A percentile compares a stretch with the other conserved stretches of the same genome.
phyloP scores from a whole-genome alignment of 2,797 vertebrate genomes.

The Helicolenus hilgendorfi region DNA sequence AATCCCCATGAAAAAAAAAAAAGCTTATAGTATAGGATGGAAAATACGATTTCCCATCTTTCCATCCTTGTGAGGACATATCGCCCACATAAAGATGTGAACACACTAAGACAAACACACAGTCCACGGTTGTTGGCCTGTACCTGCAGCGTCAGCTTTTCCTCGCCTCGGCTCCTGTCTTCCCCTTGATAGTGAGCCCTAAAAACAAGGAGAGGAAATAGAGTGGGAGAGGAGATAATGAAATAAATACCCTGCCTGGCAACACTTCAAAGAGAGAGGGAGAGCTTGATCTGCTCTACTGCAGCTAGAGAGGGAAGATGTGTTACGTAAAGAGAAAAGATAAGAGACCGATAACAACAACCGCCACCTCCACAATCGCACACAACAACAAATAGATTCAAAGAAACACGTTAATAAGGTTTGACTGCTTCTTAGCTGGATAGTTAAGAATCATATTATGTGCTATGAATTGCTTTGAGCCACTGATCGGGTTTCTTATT shows the following conservation, averaged over 20 bases:
- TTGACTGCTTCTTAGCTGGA: constrained; percentile 42
- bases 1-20: neutral
- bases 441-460: neutral
- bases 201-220: constrained; percentile 79
- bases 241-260: constrained; percentile 85
- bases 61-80: constrained; percentile 8
- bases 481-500: constrained; percentile 12
- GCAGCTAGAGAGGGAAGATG: constrained; percentile 68
- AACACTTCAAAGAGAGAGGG: constrained; percentile 79
- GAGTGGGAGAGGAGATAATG: constrained; percentile 80
- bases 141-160: constrained; percentile 81
- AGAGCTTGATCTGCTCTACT: constrained; percentile 68
- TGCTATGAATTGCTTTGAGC: neutral
- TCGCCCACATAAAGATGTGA: constrained; percentile 22
- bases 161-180: constrained; percentile 49
- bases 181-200: constrained; percentile 69
- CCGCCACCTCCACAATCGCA: constrained; percentile 36
- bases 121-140: constrained; percentile 32
- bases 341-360: constrained; percentile 56
- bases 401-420: constrained; percentile 20
- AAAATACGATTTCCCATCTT: constrained; percentile 14
- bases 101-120: constrained; percentile 38
- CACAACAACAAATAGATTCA: constrained; percentile 5
- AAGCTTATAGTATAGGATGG: neutral
- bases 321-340: constrained; percentile 73